Evolutionary conservation across 2,888 invertebrate species (phyloP), one percentile per base, ranked within the genome.

Genomic region (Marasmarcha lunaedactyla): DNA sequence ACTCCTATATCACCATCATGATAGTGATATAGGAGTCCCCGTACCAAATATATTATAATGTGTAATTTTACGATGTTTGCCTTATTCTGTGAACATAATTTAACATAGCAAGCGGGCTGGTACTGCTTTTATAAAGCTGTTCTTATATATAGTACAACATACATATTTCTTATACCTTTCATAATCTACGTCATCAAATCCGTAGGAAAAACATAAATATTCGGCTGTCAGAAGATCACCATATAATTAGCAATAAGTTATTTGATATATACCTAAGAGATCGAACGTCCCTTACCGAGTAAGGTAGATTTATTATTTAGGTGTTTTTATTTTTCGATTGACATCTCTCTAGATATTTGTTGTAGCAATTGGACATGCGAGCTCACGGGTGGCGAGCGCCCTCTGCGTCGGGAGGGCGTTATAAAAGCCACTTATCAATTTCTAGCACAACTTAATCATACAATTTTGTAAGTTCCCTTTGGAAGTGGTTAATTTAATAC

Each of bases 211-310:
- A 30, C 11, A 66, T 3, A 71, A 63, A 64, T 64, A 69, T 74
- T 72, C 62, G 76, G 71, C 71, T 69, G 71, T 68, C 69, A 60
- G 64, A 67, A 3, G 63, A 68, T 73, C 70, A 71, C 67, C 61
- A 57, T 71, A 70, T 59, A 34, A 13, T 79, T 81, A 83, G 83
- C 78, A 77, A 77, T 83, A 83, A 83, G 83, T 74, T 69, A 64
- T 71, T 70, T 71, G 70, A 78, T 77, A 74, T 77, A 74, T 74
- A 79, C 71, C 73, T 79, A 81, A 79, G 79, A 74, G 71, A 78
- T 77, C 71, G 78, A 79, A 83, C 83, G 81, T 83, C 83, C 83
- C 83, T 81, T 81, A 81, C 81, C 76, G 74, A 78, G 83, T 81
- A 81, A 83, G 79, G 81, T 81, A 81, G 79, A 71, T 66, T 69